Conservation (phyloP, 2,113 vertebrate species). For the Miniopterus natalensis region DNA sequence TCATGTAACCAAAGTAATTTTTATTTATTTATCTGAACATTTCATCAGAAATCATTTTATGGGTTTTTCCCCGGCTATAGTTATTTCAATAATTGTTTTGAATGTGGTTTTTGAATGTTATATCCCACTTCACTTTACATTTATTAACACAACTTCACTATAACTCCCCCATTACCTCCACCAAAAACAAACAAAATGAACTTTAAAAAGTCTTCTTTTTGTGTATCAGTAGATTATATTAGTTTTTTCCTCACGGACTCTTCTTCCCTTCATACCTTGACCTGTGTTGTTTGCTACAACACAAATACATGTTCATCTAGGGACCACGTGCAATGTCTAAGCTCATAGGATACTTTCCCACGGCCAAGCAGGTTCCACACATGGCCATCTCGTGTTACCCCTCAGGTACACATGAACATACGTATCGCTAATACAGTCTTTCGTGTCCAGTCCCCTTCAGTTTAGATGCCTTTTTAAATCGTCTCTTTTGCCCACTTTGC, state of each 20-base stretch:
- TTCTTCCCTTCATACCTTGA: not conserved
- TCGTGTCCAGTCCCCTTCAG: not conserved
- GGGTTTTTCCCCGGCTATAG: not conserved
- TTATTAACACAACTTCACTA: not conserved
- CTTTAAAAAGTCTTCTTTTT: not conserved
- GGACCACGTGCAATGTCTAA: not conserved
- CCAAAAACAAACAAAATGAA: not conserved
- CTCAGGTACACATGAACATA: not conserved
- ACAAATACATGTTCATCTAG: not conserved
- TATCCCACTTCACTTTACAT: not conserved
- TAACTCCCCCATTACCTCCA: not conserved
- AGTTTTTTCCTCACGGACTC: not conserved
- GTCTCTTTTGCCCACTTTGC: not conserved
- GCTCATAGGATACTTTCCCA: not conserved
- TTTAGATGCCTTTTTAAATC: not conserved
- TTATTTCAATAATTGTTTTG: not conserved
- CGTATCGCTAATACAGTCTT: not conserved
- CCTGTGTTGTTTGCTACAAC: not conserved
- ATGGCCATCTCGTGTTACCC: fast-evolving
- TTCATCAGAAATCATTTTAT: not conserved
- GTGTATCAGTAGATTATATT: not conserved
- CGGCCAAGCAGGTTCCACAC: no score
- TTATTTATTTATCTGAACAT: slow-evolving; percentile 20
- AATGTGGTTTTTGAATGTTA: not conserved
- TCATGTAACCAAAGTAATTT: not conserved